phyloP scores from a whole-genome alignment of 1,140 invertebrate genomes.

The Formica exsecta region DNA sequence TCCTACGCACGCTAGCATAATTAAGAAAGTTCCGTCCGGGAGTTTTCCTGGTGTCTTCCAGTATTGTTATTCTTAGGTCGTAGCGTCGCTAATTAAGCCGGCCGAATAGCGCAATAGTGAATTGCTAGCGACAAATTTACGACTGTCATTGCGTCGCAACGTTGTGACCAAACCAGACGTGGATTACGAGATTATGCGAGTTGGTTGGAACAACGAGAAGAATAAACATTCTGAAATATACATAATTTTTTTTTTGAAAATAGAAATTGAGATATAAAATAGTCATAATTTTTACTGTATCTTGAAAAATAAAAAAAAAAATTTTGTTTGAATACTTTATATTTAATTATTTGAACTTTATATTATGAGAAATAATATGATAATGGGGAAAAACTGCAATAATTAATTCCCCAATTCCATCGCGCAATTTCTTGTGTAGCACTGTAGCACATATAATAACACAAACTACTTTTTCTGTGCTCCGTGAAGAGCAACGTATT shows the following conservation, averaged over 20 bases:
- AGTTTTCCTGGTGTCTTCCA: slow-evolving; percentile 53
- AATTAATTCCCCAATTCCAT: background rate
- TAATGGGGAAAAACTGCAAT: too few relatives aligned
- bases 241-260: too few relatives aligned
- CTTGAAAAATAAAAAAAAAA: too few relatives aligned
- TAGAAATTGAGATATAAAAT: too few relatives aligned
- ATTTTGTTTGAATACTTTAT: too few relatives aligned
- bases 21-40: slow-evolving; percentile 73
- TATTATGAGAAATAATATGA: too few relatives aligned
- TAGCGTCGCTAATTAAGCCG: slow-evolving; percentile 62
- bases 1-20: slow-evolving; percentile 73
- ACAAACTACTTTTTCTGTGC: background rate
- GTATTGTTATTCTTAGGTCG: slow-evolving; percentile 53
- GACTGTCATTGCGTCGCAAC: slow-evolving; percentile 27
- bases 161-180: background rate
- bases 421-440: background rate
- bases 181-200: slow-evolving; percentile 39
- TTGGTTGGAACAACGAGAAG: background rate
- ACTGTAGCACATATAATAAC: background rate
- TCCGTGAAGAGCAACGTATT: background rate
- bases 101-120: slow-evolving; percentile 58
- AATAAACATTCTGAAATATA: too few relatives aligned
- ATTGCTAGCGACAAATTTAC: slow-evolving; percentile 68
- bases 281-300: too few relatives aligned
- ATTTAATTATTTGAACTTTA: too few relatives aligned